These are phyloP conservation scores for Acrobasis suavella DNA, from an alignment of 2,888 invertebrate genomes.

Conservation along the genomic window DNA sequence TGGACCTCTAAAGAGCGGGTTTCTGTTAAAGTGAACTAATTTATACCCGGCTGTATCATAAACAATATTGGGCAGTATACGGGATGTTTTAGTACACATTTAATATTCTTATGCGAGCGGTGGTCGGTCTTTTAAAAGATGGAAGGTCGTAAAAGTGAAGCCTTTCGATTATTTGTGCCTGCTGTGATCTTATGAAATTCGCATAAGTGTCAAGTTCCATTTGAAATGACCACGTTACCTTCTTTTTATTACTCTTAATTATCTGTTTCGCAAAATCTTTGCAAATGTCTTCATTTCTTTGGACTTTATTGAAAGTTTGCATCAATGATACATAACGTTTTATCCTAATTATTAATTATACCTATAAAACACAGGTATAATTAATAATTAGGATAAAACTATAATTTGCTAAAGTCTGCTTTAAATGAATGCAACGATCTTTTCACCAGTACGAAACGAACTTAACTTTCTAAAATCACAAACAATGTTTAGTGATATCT, in stretches of 20 bases:
- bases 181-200: constrained; percentile 46
- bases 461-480: constrained; percentile 14
- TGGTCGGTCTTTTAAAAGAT: constrained; percentile 47
- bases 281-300: background rate
- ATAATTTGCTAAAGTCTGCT: background rate
- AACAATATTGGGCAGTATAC: constrained; percentile 64
- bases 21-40: constrained; percentile 76
- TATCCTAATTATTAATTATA: no score
- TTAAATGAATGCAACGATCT: background rate
- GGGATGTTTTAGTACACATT: constrained; percentile 54
- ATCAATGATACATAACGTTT: background rate
- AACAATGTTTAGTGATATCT: constrained; percentile 23
- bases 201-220: constrained; percentile 41
- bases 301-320: background rate
- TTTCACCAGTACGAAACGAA: constrained; percentile 1
- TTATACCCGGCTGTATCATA: constrained; percentile 75
- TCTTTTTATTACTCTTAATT: constrained; percentile 16
- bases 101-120: constrained; percentile 54
- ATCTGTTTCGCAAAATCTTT: background rate
- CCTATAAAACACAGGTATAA: no score
- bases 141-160: constrained; percentile 56
- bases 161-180: constrained; percentile 47
- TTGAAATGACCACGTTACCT: constrained; percentile 33
- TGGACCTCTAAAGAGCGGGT: constrained; percentile 77
- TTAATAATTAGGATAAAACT: no score